Evolutionary conservation across 2,888 invertebrate species (phyloP), one percentile per base, ranked within the genome.

Genomic region (Hoplodrina blanda): DNA sequence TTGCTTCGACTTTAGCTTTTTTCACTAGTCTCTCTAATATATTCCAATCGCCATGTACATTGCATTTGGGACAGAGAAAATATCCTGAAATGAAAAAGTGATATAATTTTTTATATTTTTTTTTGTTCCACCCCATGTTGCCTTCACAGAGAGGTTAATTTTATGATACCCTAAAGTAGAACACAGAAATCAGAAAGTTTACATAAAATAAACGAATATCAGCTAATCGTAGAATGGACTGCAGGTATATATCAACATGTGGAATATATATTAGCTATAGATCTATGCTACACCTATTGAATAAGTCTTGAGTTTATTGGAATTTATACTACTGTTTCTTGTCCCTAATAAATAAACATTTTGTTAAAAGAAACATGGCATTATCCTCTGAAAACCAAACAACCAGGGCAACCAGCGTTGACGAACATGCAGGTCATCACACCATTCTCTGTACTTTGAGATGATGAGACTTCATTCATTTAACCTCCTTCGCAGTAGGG

Each of bases 1-100:
- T 84, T 33, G 89, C 62, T 81, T 94, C 95, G 17, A 92, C 53
- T 85, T 93, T 94, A 2, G 89, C 85, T 85, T 93, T 95, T 73
- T 93, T 95, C 2, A 97, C 87, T 68, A 96, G 90, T 75, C 95
- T 94, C 85, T 97, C 96, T 60, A 97, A 91, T 81, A 93, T 94
- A 85, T 91, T 95, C 97, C 98, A 97, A 33, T 97, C 95, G 4
- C 97, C 97, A 73, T 96, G 96, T n/a, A 96, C 91, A 89, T 97
- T 97, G 87, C 98, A 98, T 77, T 94, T 96, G 33, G 97, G 96
- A 86, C 98, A 98, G 61, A 97, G 87, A 87, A 97, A 98, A 83
- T 97, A 97, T 63, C 98, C 98, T 98, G 88, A 11, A 96, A 94
- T 13, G 41, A n/a, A 55, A 55, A 74, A 25, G 10, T 11, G 10